Conservation (phyloP, 2,888 invertebrate species). For the Luffia ferchaultella region DNA sequence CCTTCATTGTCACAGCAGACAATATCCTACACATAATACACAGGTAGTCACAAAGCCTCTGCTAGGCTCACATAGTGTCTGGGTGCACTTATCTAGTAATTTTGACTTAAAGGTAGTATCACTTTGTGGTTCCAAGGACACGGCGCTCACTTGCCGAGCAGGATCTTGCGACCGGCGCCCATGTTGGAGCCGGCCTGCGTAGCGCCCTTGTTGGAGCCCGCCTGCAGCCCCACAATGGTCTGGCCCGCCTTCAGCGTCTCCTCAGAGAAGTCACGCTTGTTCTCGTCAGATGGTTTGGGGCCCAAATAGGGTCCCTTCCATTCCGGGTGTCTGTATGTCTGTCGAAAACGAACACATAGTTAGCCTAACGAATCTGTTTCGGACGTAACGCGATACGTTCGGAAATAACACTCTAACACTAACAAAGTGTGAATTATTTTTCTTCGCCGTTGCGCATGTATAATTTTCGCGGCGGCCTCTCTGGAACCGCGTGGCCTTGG, state of each 20-base stretch:
- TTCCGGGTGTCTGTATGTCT: constrained; percentile 87
- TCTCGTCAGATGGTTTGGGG: constrained; percentile 93
- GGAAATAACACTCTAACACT: not conserved
- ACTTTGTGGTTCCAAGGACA: constrained; percentile 31
- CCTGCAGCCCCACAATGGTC: constrained; percentile 91
- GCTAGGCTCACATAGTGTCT: constrained; percentile 49
- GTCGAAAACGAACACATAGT: constrained; percentile 21
- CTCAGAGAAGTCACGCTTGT: constrained; percentile 93
- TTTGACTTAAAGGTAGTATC: constrained; percentile 55
- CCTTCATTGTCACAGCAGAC: constrained; percentile 21
- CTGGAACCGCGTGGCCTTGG: constrained; percentile 30
- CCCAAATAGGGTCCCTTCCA: constrained; percentile 90
- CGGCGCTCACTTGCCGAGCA: constrained; percentile 82
- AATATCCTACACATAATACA: constrained; percentile 32
- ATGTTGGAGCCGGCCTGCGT: constrained; percentile 91
- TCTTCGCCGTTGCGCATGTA: constrained; percentile 12
- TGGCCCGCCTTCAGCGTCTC: constrained; percentile 91
- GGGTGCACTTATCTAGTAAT: constrained; percentile 22
- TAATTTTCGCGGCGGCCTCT: constrained; percentile 25
- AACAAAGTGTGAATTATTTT: constrained; percentile 2
- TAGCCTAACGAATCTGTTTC: not conserved
- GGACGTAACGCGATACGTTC: not conserved
- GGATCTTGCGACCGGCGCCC: constrained; percentile 89
- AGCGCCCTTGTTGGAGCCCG: constrained; percentile 96
- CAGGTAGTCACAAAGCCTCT: constrained; percentile 32